Evolutionary conservation across 2,797 vertebrate species (phyloP), one percentile per base, ranked within the genome.

Genomic region (Myotis daubentonii): DNA sequence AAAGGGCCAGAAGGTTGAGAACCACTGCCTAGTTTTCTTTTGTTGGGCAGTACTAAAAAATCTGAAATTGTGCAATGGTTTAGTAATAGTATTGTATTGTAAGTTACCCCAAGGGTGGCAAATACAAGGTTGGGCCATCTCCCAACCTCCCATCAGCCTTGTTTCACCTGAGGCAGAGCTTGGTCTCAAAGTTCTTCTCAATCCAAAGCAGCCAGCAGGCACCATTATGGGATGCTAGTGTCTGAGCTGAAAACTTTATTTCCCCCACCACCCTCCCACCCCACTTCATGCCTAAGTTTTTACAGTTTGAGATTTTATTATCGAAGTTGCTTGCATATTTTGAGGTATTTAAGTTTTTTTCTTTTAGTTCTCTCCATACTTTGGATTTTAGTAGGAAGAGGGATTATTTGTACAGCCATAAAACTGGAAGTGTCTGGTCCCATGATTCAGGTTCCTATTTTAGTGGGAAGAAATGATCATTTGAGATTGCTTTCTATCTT

Each of bases 271-370:
- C 38, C 38, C 38, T 38, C 1, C 74, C 0, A 6, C 12, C 13
- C 6, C 5, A 1, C 6, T 19, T 66, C 19, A 12, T 38, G 57
- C 28, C 5, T 83, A 5, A 15, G 11, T 49, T 84, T 88, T 25
- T 76, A 30, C 4, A 44, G 87, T 93, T 75, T 33, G 25, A 25
- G 30, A 53, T 78, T 94, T 57, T 96, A 75, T 88, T 85, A 36
- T 33, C 79, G 19, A 87, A 57, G 49, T 38, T 49, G 23, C 23
- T 23, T 57, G 22, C 12, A 51, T 55, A 66, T 66, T 91, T 93
- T 92, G 30, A 91, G 70, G 47, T 62, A 47, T 68, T 95, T 86
- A 93, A 15, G n/a, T 5, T 30, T 55, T 81, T 81, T 94, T 74
- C 25, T 85, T 68, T 83, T 44, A 92, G 74, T 79, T 95, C 38